phyloP scores from a whole-genome alignment of 2,888 invertebrate genomes.

The Euphydryas editha region DNA sequence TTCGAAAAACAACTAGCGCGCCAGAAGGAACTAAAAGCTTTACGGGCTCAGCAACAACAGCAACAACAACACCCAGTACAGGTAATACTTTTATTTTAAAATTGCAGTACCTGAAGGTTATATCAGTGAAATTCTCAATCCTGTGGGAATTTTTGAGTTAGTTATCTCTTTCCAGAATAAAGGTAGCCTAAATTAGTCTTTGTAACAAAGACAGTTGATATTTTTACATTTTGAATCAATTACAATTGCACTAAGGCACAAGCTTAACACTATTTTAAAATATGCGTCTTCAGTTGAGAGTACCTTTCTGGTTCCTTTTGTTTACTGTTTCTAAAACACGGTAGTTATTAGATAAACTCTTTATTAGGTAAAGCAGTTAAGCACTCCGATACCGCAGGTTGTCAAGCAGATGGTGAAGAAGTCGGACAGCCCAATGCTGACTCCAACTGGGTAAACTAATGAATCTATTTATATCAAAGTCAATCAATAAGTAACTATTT shows the following conservation, averaged over 20 bases:
- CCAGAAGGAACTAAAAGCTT: conserved; percentile 88
- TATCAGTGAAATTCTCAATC: no score
- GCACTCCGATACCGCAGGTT: conserved; percentile 69
- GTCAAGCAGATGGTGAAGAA: conserved; percentile 70
- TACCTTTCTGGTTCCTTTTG: no score
- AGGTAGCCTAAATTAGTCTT: no score
- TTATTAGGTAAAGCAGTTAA: conserved; percentile 68
- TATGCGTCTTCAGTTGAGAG: no score
- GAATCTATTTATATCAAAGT: background rate
- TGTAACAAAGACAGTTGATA: no score
- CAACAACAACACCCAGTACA: conserved; percentile 72
- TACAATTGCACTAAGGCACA: background rate
- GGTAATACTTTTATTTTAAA: conserved; percentile 47
- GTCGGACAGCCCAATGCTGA: conserved; percentile 65
- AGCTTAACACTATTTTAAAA: background rate
- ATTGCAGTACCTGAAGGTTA: no score
- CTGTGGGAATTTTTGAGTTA: no score
- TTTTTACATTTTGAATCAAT: background rate
- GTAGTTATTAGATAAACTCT: conserved; percentile 11
- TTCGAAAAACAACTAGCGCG: conserved; percentile 91
- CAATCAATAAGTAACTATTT: background rate
- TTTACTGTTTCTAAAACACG: background rate
- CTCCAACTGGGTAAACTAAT: conserved; percentile 71
- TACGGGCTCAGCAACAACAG: conserved; percentile 68
- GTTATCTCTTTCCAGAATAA: no score